A percentile compares a stretch with the other conserved stretches of the same genome.
phyloP scores from a whole-genome alignment of 2,888 invertebrate genomes.

The Cephus pygmeus region DNA sequence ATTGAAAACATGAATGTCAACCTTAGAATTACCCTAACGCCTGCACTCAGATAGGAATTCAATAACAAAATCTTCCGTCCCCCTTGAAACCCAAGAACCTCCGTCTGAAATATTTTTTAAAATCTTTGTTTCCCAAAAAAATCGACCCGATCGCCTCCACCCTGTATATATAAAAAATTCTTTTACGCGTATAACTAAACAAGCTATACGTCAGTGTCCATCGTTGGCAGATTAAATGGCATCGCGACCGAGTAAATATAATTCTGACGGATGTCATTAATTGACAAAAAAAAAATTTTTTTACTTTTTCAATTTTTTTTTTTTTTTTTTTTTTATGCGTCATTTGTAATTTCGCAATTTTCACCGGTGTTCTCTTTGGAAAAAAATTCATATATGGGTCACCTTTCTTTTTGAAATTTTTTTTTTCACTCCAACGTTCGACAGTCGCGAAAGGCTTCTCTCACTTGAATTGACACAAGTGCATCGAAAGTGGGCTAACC shows the following conservation, averaged over 20 bases:
- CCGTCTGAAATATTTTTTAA: no score
- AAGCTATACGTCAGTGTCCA: background rate
- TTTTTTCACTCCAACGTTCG: background rate
- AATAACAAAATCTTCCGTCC: no score
- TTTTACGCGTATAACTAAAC: background rate
- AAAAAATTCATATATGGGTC: background rate
- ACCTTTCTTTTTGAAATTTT: no score
- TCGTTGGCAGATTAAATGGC: background rate
- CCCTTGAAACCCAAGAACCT: no score
- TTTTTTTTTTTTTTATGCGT: background rate
- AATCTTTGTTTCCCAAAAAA: no score
- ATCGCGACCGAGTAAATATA: background rate
- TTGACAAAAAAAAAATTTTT: background rate
- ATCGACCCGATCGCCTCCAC: no score
- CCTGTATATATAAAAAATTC: background rate
- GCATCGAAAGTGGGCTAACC: background rate
- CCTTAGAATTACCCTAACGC: no score
- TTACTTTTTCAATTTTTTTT: no score
- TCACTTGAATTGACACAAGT: background rate
- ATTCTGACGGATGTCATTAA: background rate
- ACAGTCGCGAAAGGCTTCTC: background rate
- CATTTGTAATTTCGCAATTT: background rate
- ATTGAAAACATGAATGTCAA: no score
- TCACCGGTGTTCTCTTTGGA: background rate
- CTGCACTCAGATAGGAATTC: no score